Percentiles rank a stretch among this genome's conserved stretches.
Evolutionary conservation across 2,888 invertebrate genomes (phyloP).

Genomic region (Ischnura elegans): DNA sequence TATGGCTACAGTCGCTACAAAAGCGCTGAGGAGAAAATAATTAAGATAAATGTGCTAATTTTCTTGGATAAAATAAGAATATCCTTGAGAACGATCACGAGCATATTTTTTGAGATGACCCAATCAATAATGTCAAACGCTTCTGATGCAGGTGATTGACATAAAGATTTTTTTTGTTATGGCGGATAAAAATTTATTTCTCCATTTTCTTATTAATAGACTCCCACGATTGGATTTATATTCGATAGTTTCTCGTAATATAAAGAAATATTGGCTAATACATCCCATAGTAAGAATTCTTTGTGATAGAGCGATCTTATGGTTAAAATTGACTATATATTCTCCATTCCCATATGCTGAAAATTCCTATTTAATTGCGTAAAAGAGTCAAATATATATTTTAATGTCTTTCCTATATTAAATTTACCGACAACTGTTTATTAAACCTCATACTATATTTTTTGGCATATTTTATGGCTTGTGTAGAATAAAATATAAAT

Average conservation of each 20-base stretch:
- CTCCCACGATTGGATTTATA: not conserved
- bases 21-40: not conserved
- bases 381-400: too few relatives aligned
- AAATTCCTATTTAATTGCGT: too few relatives aligned
- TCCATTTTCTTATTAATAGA: not conserved
- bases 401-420: too few relatives aligned
- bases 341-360: too few relatives aligned
- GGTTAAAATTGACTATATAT: too few relatives aligned
- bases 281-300: too few relatives aligned
- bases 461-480: too few relatives aligned
- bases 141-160: not conserved
- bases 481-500: too few relatives aligned
- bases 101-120: not conserved
- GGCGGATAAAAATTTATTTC: not conserved
- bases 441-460: too few relatives aligned
- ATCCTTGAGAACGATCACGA: not conserved
- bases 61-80: not conserved
- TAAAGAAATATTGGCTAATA: not conserved
- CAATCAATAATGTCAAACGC: conserved; percentile 20
- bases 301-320: too few relatives aligned
- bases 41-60: not conserved
- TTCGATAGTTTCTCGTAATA: not conserved
- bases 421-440: too few relatives aligned
- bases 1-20: not conserved
- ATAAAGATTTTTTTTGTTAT: not conserved